Evolutionary conservation across 2,113 vertebrate genomes (phyloP).

Genomic region (Ciconia stormi): DNA sequence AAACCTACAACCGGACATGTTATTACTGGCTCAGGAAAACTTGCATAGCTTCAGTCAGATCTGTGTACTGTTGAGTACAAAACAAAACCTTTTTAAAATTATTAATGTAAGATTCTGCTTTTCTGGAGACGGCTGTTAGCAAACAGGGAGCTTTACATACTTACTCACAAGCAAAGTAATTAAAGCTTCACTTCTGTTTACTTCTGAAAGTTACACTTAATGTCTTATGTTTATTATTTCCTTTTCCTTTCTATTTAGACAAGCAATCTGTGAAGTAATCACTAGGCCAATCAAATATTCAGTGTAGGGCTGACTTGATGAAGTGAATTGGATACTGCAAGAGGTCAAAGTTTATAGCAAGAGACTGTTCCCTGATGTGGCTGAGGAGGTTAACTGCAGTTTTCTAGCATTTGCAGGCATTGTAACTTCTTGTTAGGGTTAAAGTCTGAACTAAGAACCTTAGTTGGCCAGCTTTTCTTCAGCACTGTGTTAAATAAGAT

Average conservation of each 20-base stretch:
- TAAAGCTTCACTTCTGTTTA: neutral
- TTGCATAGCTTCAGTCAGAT: neutral
- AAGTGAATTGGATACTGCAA: neutral
- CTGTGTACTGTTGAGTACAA: neutral
- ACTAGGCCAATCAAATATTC: neutral
- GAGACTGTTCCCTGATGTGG: neutral
- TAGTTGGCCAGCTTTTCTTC: neutral
- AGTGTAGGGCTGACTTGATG: neutral
- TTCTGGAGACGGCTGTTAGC: neutral
- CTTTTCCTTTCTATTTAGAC: neutral
- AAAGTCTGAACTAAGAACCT: neutral
- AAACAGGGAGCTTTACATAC: neutral
- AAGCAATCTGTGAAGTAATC: neutral
- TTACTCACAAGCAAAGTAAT: neutral
- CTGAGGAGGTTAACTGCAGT: neutral
- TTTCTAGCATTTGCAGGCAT: neutral
- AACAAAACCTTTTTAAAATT: neutral
- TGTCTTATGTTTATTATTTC: neutral
- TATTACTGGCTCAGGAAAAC: neutral
- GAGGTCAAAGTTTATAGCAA: neutral
- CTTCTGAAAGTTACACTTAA: neutral
- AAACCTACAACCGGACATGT: neutral
- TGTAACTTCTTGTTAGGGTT: neutral
- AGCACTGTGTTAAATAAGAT: neutral
- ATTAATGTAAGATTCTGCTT: neutral